Percentiles rank a stretch among this genome's conserved stretches.
These are phyloP conservation scores for Schizopygopsis pylzovi DNA, from an alignment of 2,797 vertebrate genomes.

Conservation along the genomic window DNA sequence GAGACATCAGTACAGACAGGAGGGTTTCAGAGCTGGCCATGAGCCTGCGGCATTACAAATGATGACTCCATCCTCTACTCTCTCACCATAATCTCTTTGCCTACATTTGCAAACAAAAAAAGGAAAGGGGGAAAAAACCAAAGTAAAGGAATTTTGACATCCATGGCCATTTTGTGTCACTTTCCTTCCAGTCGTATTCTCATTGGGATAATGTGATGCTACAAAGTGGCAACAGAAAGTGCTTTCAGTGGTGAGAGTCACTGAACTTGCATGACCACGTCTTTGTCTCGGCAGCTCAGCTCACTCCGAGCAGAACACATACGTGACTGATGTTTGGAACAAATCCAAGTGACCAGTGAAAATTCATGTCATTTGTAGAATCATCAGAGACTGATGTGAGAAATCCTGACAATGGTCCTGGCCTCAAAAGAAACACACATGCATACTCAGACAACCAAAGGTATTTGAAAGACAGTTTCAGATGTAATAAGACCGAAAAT, in stretches of 20 bases:
- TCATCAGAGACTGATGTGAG: slow-evolving; percentile 59
- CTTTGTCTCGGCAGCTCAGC: slow-evolving; percentile 76
- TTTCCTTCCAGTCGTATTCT: slow-evolving; percentile 88
- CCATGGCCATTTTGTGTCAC: slow-evolving; percentile 83
- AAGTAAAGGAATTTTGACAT: slow-evolving; percentile 82
- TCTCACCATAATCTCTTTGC: slow-evolving; percentile 50
- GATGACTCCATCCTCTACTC: slow-evolving; percentile 74
- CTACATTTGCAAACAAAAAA: slow-evolving; percentile 61
- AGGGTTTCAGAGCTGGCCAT: slow-evolving; percentile 77
- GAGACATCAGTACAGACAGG: slow-evolving; percentile 77
- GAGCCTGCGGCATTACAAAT: slow-evolving; percentile 72
- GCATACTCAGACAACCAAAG: slow-evolving; percentile 18
- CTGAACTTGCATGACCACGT: slow-evolving; percentile 73
- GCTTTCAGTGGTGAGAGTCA: slow-evolving; percentile 65
- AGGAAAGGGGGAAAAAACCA: slow-evolving; percentile 40
- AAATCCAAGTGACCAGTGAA: slow-evolving; percentile 83
- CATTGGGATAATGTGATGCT: slow-evolving; percentile 88
- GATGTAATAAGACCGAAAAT: slow-evolving; percentile 11
- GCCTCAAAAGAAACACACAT: slow-evolving; percentile 9
- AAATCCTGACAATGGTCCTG: slow-evolving; percentile 22
- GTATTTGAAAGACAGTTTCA: slow-evolving; percentile 26
- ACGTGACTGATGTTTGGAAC: slow-evolving; percentile 81
- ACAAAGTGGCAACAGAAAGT: slow-evolving; percentile 76
- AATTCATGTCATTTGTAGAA: slow-evolving; percentile 81
- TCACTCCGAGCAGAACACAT: slow-evolving; percentile 66